Base-by-base conservation (phyloP, 2,113 vertebrate genomes). In the Atrichornis clamosus region DNA sequence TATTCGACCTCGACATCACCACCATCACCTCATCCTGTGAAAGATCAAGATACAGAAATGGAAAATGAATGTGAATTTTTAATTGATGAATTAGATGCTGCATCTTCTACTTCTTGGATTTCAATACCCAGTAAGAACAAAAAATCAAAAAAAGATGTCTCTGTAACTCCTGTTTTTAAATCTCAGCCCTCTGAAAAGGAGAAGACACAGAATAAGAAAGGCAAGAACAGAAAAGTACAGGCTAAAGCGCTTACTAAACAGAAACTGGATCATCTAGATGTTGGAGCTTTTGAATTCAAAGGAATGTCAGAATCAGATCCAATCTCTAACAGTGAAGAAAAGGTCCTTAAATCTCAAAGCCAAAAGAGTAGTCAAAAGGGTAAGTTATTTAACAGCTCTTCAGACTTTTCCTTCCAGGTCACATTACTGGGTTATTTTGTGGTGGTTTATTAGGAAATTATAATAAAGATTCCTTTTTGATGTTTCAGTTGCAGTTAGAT, bases 11-110 rank as follows among this genome's bases (percentile, higher is more conserved):
- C 28, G 5, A 0, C 39, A 69, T 44, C 77, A 42, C 37, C 32
- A 7, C 86, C 90, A 20, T 91, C 52, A 33, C 63, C 60, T 33
- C 3, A 26, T 92, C 49, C 83, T 78, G 37, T 81, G 85, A 95
- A 80, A 76, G 30, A 79, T 62, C 26, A 28, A 55, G 80, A 89
- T 52, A 15, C 1, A 78, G 90, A 93, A 59, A 32, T 84, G 75
- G 97, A 97, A 84, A 79, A 96, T 64, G 97, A 98, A 41, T 97
- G 97, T 90, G 98, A 98, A 75, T 98, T 98, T 96, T 75, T 97
- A 78, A 98, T 98, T 92, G 98, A 98, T 50, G 97, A 97, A 41
- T 97, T 91, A 19, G 73, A 60, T 83, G 72, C 6, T 75, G n/a
- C 41, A 49, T 74, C 78, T 67, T 73, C 8, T 96, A 32, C 6